Base-by-base conservation (phyloP, 2,113 vertebrate genomes). In the Platanista minor region DNA sequence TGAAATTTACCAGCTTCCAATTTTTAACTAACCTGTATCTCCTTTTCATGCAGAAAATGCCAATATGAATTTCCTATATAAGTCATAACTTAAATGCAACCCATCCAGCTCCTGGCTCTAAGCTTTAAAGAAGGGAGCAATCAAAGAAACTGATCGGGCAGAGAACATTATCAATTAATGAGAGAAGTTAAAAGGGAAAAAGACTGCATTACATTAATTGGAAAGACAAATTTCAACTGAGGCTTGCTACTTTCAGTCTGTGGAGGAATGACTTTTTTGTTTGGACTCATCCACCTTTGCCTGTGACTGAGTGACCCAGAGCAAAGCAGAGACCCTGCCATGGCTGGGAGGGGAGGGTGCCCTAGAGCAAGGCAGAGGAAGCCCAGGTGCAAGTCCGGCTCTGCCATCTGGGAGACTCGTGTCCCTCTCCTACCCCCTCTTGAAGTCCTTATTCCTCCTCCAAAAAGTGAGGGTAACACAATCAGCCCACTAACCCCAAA, bases 61-160 rank as follows among this genome's bases (percentile, higher is more conserved):
- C 98, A 98, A 98, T 98, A 98, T 97, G 97, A 97, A 97, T 98
- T 98, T 98, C 96, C 97, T 98, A 98, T 98, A 98, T 82, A 98
- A 98, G 97, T 98, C 90, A 97, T 98, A 98, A 98, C 95, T 96
- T 97, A 96, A 98, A 97, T 97, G 97, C 92, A 94, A 97, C 94
- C 94, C 88, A 77, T 78, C 85, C 85, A 87, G 75, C 97, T 98
- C 98, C 71, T 0, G 0, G 95, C 74, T 75, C 81, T 74, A 52
- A 90, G 92, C 94, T 94, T 96, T 97, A 97, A 94, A 97, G 94
- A 87, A 29, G 87, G 78, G 96, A 98, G 89, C 96, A 97, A 97
- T 97, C 89, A 46, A 57, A 97, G 87, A 78, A 67, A 83, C 88
- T 87, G 95, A 96, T 95, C 0, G 0, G 87, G 90, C 94, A 91